Conservation (phyloP, 2,113 vertebrate species). For the Chinchilla lanigera region DNA sequence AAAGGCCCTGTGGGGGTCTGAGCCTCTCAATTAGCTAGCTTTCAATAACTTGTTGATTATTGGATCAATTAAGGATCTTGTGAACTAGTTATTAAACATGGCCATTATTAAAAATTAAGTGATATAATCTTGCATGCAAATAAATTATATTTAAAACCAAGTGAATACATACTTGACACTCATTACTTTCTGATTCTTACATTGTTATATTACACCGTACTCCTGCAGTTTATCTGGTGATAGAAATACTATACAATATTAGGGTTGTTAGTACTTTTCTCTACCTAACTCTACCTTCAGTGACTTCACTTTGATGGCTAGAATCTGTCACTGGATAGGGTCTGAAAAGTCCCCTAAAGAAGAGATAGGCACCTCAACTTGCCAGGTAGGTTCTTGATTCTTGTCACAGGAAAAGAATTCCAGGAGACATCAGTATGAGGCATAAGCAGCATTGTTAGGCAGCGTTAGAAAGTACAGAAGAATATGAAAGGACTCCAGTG, state of each 20-base stretch:
- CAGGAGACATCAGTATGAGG: background rate
- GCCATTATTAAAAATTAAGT: slow-evolving; percentile 35
- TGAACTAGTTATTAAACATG: slow-evolving; percentile 44
- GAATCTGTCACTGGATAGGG: background rate
- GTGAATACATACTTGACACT: background rate
- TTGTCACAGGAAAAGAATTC: background rate
- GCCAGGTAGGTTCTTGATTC: background rate
- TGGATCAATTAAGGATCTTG: background rate
- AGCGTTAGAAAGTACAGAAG: background rate
- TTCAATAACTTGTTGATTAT: background rate
- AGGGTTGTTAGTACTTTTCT: rapidly evolving
- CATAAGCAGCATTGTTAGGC: background rate
- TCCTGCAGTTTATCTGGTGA: background rate
- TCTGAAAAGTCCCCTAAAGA: background rate
- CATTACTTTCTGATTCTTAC: background rate
- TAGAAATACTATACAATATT: background rate
- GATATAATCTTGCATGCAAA: background rate
- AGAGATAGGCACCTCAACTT: background rate
- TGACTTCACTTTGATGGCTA: background rate
- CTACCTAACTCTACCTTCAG: background rate
- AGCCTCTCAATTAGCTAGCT: background rate
- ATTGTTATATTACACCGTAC: background rate
- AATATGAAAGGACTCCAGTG: background rate
- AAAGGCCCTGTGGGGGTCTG: background rate
- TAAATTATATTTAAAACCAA: slow-evolving; percentile 4